Base-by-base conservation (phyloP, 2,888 invertebrate genomes). In the Drosophila crucigera region DNA sequence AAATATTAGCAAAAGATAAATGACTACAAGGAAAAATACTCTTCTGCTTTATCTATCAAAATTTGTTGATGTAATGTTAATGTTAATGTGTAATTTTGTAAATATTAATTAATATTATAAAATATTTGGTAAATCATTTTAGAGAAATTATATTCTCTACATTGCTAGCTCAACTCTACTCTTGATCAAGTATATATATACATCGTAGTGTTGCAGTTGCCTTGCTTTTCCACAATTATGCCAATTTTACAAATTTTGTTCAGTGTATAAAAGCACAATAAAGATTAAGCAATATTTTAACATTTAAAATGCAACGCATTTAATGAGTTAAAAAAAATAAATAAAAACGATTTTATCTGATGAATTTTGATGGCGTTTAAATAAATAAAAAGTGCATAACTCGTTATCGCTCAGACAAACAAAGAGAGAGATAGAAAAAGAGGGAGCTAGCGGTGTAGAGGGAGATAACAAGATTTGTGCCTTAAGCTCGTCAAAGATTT, bases 291-390 rank as follows among this genome's bases (percentile, higher is more conserved):
- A 53, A 53, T 14, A n/a, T 37, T 19, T 39, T 2, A 54, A 30
- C 61, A 66, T 43, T 43, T 70, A 49, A 37, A 67, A 53, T 62
- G 62, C 66, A 74, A 39, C 35, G 39, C 53, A 49, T 49, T 31
- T 69, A 72, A 59, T 60, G 53, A 65, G 39, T 31, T 22, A 7
- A 67, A 19, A 41, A 68, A 43, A 75, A 43, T 59, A 56, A 49
- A 63, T 30, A 39, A 55, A 81, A 81, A 76, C 55, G 47, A 31
- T 60, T 71, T 76, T 73, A 83, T 84, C 87, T 83, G 78, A 86
- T 81, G 71, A 64, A 84, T 81, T 83, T 68, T 56, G 54, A 80
- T 70, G 66, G 60, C 63, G 56, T 69, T 61, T 28, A 66, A 73
- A 62, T n/a, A 39, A 54, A 54, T 30, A 39, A 54, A 64, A 72